Base-by-base conservation (phyloP, 2,113 vertebrate genomes). In the Nesoenas mayeri region DNA sequence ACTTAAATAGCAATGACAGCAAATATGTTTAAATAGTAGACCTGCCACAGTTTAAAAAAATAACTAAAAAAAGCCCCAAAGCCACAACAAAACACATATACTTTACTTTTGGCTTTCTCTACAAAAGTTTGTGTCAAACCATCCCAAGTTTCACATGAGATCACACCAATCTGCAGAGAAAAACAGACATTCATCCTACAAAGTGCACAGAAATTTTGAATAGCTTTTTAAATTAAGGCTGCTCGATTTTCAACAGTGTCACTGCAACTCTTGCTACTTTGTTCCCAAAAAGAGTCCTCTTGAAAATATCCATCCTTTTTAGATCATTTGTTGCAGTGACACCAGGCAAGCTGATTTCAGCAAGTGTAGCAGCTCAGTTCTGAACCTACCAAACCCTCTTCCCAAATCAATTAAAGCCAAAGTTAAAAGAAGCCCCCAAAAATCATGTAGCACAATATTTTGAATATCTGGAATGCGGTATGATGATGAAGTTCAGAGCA, bases 391-490 rank as follows among this genome's bases (percentile, higher is more conserved):
- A 73, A 85, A 61, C 3, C 3, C 50, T 88, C 83, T 22, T 60
- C 25, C 61, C n/a, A 71, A 58, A 61, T 26, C 17, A 24, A 34
- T 62, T 13, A 94, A 91, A 81, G n/a, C 6, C 26, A 89, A 31
- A 72, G 11, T 38, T 75, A 67, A 12, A 73, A 78, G 60, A 51
- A 81, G 53, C 6, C 7, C n/a, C 65, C 72, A 15, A 60, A 26
- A 73, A 58, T n/a, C 19, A 73, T 0, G 0, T 3, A 58, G 47
- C 15, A 26, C 47, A 78, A 2, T 28, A 48, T 5, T 31, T 1
- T 25, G 7, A 78, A 4, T 89, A 75, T 57, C 12, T 79, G 36
- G n/a, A 85, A 51, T 0, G 0, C 11, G 19, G 18, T 90, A 64
- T 3, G 17, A 72, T 14, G 8, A 28, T 1, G 3, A 81, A 81